Base-by-base conservation (phyloP, 2,888 invertebrate genomes). In the Acronicta psi region DNA sequence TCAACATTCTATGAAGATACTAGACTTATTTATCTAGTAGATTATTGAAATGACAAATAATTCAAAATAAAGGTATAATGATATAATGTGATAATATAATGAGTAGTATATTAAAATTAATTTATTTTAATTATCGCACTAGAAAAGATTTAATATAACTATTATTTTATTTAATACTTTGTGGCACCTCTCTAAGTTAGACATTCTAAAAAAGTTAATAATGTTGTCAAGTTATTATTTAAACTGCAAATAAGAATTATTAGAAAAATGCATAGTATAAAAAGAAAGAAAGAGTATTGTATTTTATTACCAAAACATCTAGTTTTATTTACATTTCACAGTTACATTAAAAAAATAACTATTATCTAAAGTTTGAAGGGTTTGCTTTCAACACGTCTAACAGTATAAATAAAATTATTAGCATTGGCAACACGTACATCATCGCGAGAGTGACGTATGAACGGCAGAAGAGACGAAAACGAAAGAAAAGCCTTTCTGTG, bases 401-500 rank as follows among this genome's bases (percentile, higher is more conserved):
- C 70, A 73, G 74, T 76, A 68, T 44, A 34, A 38, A 56, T 43
- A 7, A 25, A 38, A 54, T 73, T 73, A 46, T 64, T 67, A 36
- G 10, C 52, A 56, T 69, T 74, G 67, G 84, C 82, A 86, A 85
- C 79, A 83, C 81, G 63, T 53, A 75, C 69, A 83, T 81, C 83
- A 86, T 86, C 80, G 85, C 83, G 80, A 89, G 88, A 92, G 93
- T 94, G 94, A 93, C 94, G 94, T 94, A 94, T 94, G 93, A 93
- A 92, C 91, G 88, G 93, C 92, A 91, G 91, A 87, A 89, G 87
- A 88, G 84, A 92, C 91, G 91, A 92, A 91, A 92, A 91, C 91
- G 90, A 92, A 91, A 88, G 88, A 92, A 93, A 93, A 93, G 92
- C 93, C 93, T 91, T 91, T 90, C 91, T 90, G 93, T 92, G 93